These are phyloP conservation scores for Drosophila niveifrons DNA, from an alignment of 2,888 invertebrate genomes.

Conservation along the genomic window DNA sequence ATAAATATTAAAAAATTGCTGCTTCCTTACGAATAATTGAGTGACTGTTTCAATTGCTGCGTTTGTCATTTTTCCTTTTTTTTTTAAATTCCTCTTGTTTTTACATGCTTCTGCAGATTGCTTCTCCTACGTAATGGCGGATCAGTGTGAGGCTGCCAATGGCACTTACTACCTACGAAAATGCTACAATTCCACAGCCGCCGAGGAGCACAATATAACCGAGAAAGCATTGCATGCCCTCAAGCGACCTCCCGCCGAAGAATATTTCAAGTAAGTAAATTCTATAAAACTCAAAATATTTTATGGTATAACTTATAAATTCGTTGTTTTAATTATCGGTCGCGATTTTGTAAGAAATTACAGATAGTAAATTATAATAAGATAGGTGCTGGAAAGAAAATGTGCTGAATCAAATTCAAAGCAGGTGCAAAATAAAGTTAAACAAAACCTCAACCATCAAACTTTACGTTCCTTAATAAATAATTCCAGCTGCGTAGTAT, in stretches of 20 bases:
- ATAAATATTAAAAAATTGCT: constrained; percentile 67
- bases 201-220: constrained; percentile 87
- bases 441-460: no score
- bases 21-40: constrained; percentile 67
- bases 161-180: constrained; percentile 88
- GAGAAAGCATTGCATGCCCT: constrained; percentile 87
- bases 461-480: no score
- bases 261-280: constrained; percentile 89
- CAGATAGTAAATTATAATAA: no score
- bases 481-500: no score
- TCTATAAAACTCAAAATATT: no score
- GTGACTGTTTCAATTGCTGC: constrained; percentile 28
- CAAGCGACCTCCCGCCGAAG: constrained; percentile 89
- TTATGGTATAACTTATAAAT: no score
- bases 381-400: no score
- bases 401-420: no score
- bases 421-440: no score
- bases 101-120: constrained; percentile 87
- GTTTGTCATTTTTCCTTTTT: constrained; percentile 18
- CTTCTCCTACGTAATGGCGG: constrained; percentile 89
- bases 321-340: no score
- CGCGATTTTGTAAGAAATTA: no score
- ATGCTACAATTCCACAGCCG: constrained; percentile 88
- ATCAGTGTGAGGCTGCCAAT: constrained; percentile 87
- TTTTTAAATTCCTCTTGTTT: neutral